Percentiles rank a stretch among this genome's conserved stretches.
Conservation (phyloP, 2,797 vertebrate genomes). For the Anabacerthia variegaticeps region DNA sequence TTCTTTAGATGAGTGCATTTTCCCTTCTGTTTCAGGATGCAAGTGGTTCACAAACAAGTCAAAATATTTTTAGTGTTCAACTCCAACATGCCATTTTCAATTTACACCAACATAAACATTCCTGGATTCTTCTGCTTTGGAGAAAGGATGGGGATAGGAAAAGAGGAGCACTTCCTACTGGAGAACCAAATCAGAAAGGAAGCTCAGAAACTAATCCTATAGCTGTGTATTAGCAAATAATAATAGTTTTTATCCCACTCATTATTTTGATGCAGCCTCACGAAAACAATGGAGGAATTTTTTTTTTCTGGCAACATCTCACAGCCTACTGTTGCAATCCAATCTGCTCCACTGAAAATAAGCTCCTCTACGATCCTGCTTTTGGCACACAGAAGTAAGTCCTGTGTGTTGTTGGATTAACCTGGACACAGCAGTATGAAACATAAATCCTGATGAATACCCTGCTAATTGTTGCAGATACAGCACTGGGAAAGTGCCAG, state of each 20-base stretch:
- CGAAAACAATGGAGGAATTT: constrained; percentile 39
- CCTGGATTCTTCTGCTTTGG: not conserved
- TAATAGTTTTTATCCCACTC: not conserved
- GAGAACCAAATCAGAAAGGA: not conserved
- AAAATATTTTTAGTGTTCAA: not conserved
- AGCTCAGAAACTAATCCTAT: not conserved
- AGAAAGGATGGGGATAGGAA: not conserved
- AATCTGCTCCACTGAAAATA: not conserved
- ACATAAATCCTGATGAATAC: not conserved
- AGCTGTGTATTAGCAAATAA: not conserved
- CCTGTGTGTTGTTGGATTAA: not conserved
- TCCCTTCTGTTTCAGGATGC: not conserved
- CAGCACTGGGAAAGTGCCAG: not conserved
- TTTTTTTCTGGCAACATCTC: constrained; percentile 22
- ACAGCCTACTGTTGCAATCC: constrained; percentile 31
- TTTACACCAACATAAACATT: not conserved
- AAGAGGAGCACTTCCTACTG: not conserved
- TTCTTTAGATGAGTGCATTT: not conserved
- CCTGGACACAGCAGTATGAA: not conserved
- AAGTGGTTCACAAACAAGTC: not conserved
- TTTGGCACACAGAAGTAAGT: constrained; percentile 50
- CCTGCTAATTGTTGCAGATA: not conserved
- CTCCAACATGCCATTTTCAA: not conserved
- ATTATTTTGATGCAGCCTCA: constrained; percentile 42
- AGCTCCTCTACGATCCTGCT: not conserved